A percentile compares a stretch with the other conserved stretches of the same genome.
Conservation (phyloP, 2,888 invertebrate species). For the Spilarctia lutea region DNA sequence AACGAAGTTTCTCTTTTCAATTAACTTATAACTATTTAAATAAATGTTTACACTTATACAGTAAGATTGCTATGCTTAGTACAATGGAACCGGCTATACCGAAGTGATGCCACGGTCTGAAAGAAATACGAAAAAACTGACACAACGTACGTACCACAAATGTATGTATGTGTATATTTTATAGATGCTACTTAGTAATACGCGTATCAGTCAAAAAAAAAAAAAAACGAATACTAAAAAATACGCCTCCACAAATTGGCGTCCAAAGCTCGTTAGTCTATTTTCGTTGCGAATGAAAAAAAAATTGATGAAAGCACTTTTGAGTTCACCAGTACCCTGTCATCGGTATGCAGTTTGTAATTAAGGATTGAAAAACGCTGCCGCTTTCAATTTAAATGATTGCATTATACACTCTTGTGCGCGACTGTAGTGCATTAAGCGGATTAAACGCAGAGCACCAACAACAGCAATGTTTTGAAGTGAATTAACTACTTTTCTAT, state of each 20-base stretch:
- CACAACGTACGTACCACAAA: too few relatives aligned
- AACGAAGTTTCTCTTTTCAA: too few relatives aligned
- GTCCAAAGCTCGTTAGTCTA: slow-evolving; percentile 43
- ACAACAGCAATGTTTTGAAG: slow-evolving; percentile 7
- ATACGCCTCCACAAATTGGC: slow-evolving; percentile 33
- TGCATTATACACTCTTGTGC: slow-evolving; percentile 50
- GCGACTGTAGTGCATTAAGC: slow-evolving; percentile 62
- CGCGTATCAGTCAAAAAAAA: neutral
- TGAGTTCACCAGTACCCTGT: slow-evolving; percentile 48
- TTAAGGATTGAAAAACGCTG: slow-evolving; percentile 51
- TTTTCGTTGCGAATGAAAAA: slow-evolving; percentile 32
- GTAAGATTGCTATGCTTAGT: too few relatives aligned
- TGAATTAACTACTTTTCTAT: slow-evolving; percentile 6
- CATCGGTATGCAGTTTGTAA: slow-evolving; percentile 55
- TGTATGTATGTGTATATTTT: neutral
- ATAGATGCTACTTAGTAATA: neutral
- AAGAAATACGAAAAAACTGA: too few relatives aligned
- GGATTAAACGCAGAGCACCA: slow-evolving; percentile 55
- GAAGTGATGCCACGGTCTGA: too few relatives aligned
- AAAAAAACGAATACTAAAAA: slow-evolving; percentile 7
- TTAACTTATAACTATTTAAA: too few relatives aligned
- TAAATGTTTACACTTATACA: too few relatives aligned
- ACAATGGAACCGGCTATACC: too few relatives aligned
- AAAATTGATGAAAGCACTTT: slow-evolving; percentile 44
- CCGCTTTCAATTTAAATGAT: slow-evolving; percentile 61